Percentiles rank a stretch among this genome's conserved stretches.
phyloP scores from a whole-genome alignment of 2,797 vertebrate species.

The Chaunax sp. region DNA sequence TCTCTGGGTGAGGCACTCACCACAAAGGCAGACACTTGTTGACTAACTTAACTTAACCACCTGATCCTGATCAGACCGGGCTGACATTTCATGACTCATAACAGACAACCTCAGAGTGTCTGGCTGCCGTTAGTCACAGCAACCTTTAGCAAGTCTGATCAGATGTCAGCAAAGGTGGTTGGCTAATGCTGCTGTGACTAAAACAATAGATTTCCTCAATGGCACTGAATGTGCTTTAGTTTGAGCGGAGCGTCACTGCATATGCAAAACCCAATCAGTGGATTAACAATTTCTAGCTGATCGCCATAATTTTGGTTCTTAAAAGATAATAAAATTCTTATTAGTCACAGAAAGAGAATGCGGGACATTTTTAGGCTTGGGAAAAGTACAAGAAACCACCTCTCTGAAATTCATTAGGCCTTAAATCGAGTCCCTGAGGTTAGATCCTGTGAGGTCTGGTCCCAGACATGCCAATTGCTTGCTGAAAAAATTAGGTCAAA shows the following conservation, averaged over 20 bases:
- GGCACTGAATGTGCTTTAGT: too few species aligned
- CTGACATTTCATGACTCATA: constrained; percentile 61
- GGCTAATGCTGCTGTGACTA: background rate
- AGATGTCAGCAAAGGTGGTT: constrained; percentile 23
- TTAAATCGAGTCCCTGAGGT: constrained; percentile 6
- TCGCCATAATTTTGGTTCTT: too few species aligned
- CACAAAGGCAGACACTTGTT: constrained; percentile 29
- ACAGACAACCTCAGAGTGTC: background rate
- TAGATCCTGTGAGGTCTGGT: constrained; percentile 26
- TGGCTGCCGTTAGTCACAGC: constrained; percentile 15
- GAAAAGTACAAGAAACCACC: constrained; percentile 29
- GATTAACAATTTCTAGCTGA: too few species aligned
- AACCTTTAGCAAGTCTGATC: constrained; percentile 35
- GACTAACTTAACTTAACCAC: constrained; percentile 39
- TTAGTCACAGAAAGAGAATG: too few species aligned
- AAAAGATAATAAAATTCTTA: too few species aligned
- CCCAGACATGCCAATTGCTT: constrained; percentile 44
- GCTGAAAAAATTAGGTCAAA: constrained; percentile 69
- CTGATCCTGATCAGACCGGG: constrained; percentile 29
- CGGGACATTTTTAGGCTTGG: background rate
- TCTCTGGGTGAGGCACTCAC: constrained; percentile 4
- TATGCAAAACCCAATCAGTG: too few species aligned
- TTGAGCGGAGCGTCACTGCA: too few species aligned
- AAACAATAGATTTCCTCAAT: too few species aligned
- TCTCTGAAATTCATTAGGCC: constrained; percentile 18